Evolutionary conservation across 2,113 vertebrate genomes (phyloP).

Genomic region (Scomber scombrus): DNA sequence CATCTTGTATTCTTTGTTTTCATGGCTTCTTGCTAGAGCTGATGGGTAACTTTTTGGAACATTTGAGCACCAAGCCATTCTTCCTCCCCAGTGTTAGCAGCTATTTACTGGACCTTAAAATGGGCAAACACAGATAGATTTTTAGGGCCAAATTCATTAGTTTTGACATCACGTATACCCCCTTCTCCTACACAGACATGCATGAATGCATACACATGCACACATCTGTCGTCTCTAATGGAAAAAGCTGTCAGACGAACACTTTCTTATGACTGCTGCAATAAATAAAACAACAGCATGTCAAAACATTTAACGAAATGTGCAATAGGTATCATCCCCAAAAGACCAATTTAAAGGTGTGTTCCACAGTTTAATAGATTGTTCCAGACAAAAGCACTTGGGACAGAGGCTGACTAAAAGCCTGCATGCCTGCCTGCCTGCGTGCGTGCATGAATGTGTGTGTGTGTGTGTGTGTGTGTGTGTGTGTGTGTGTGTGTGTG

Average conservation of each 20-base stretch:
- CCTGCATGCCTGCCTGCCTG: not conserved
- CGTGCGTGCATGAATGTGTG: not conserved
- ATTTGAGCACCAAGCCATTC: not conserved
- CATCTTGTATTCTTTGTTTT: constrained; percentile 35
- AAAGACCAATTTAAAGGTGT: constrained; percentile 68
- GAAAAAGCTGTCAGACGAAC: constrained; percentile 42
- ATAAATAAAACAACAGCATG: constrained; percentile 70
- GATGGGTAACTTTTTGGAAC: constrained; percentile 11
- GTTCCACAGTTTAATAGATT: constrained; percentile 55
- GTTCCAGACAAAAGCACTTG: constrained; percentile 55
- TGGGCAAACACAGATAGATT: constrained; percentile 31
- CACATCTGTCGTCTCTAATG: constrained; percentile 24
- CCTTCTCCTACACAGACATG: constrained; percentile 13
- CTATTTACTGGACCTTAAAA: constrained; percentile 47
- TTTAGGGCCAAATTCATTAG: constrained; percentile 31
- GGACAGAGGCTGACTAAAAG: constrained; percentile 54
- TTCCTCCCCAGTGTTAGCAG: constrained; percentile 1
- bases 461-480: constrained; percentile 6
- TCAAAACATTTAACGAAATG: constrained; percentile 68
- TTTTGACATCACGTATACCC: constrained; percentile 27
- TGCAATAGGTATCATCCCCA: constrained; percentile 63
- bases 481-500: constrained; percentile 6
- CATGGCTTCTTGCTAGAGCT: constrained; percentile 22
- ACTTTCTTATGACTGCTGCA: constrained; percentile 30
- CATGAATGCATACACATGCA: constrained; percentile 11